These are phyloP conservation scores for Nephrotoma guestfalica DNA, from an alignment of 2,888 invertebrate species.

Conservation along the genomic window DNA sequence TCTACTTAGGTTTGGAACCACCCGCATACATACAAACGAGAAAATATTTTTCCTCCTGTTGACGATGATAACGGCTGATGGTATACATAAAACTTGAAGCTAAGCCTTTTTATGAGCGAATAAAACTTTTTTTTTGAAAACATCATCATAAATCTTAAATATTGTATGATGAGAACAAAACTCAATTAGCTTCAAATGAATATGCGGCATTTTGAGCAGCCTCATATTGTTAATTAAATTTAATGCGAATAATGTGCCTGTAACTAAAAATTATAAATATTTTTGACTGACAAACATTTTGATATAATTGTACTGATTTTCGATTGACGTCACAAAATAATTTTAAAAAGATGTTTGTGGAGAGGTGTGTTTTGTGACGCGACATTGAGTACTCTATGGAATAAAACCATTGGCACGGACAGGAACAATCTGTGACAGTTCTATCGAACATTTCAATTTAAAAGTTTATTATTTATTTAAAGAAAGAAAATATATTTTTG, in stretches of 20 bases:
- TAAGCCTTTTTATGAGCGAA: neutral
- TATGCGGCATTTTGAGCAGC: neutral
- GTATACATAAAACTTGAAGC: neutral
- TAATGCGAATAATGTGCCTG: neutral
- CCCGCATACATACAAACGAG: neutral
- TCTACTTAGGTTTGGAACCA: neutral
- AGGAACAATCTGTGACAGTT: neutral
- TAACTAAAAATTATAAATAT: neutral
- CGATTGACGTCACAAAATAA: neutral
- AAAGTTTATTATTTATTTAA: neutral
- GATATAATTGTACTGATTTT: neutral
- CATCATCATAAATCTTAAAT: neutral
- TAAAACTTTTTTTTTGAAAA: neutral
- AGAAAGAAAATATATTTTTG: neutral
- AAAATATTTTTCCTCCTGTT: neutral
- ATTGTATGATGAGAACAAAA: neutral
- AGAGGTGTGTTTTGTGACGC: neutral
- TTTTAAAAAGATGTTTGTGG: neutral
- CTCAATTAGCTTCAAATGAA: neutral
- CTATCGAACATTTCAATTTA: neutral
- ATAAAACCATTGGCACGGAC: no score
- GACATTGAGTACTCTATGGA: no score
- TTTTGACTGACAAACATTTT: neutral
- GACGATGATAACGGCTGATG: neutral
- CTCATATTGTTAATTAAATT: neutral